Base-by-base conservation (phyloP, 2,797 vertebrate genomes). In the Rhyacichthys aspro region DNA sequence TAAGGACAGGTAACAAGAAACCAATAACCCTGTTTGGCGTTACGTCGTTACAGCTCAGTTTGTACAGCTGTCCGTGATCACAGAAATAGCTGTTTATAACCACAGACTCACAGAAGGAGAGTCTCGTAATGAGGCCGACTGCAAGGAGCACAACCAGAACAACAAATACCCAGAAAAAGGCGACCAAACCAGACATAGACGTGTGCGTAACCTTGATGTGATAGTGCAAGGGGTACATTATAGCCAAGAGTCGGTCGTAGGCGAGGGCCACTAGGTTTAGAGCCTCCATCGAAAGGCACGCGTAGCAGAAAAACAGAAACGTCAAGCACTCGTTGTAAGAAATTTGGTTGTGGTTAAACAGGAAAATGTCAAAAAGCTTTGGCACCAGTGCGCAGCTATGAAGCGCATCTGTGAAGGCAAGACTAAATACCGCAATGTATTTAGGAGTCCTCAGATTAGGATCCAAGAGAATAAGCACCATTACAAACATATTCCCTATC, bases 201-300 rank as follows among this genome's bases (percentile, higher is more conserved):
- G 37, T 82, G n/a, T 66, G 44, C 0, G 78, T 89, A 57, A 87
- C 62, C n/a, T 62, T 79, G 17, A 66, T 46, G 1, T 76, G 61
- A 54, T 89, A 88, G 15, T 78, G 78, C 16, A 90, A 55, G 2
- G 89, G 88, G 57, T 70, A 86, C 17, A 73, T 76, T 28, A 91
- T 89, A 0, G 86, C 88, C 2, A 89, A 10, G 5, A 88, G 70
- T 46, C 88, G 78, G 59, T 91, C 89, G 43, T 84, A 89, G 9
- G 75, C 55, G 3, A 86, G 37, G 14, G 50, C 50, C 17, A 53
- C 37, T 39, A 53, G n/a, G 37, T 53, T 53, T 7, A 53, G 37
- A 11, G 50, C 11, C 18, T 53, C 50, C 50, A 53, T 53, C 4
- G 50, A 53, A 39, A 53, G 50, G 17, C 50, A n/a, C 1, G 3